A percentile compares a stretch with the other conserved stretches of the same genome.
Evolutionary conservation across 2,797 vertebrate species (phyloP).

Genomic region (Rhynchotus rufescens): DNA sequence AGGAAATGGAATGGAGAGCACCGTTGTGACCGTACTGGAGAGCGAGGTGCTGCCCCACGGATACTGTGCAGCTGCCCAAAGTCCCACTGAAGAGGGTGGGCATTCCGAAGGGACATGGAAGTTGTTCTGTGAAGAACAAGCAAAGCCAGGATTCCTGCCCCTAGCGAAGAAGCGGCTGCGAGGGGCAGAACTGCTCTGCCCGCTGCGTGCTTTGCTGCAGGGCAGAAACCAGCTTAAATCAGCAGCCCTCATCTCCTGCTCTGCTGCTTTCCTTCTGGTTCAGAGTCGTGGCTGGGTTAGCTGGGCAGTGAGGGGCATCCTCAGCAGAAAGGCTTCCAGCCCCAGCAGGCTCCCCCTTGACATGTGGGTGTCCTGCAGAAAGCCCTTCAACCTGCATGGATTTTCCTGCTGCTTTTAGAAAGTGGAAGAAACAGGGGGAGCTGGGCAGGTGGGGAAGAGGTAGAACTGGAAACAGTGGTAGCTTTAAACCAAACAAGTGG

Average conservation of each 20-base stretch:
- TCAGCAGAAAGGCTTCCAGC: not conserved
- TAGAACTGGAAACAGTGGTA: not conserved
- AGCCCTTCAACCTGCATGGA: not conserved
- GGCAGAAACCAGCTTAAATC: not conserved
- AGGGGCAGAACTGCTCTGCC: not conserved
- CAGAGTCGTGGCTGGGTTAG: not conserved
- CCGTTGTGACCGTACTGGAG: too few relatives aligned
- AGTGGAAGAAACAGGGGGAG: not conserved
- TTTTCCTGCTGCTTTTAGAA: not conserved
- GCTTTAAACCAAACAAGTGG: not conserved
- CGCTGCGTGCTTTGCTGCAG: not conserved
- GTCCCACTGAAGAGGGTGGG: not conserved
- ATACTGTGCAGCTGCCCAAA: not conserved
- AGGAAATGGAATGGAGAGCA: not conserved
- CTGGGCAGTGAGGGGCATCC: not conserved
- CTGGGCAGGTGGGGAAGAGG: not conserved
- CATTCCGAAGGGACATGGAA: not conserved
- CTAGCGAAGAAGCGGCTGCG: too few relatives aligned
- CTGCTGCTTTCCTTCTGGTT: not conserved
- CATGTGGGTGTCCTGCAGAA: not conserved
- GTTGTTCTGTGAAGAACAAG: not conserved
- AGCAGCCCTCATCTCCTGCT: not conserved
- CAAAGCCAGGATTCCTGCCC: not conserved
- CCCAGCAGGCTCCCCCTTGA: not conserved
- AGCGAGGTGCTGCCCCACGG: not conserved